These are phyloP conservation scores for Cryptophagus acutangulus DNA, from an alignment of 2,888 invertebrate species.

Conservation along the genomic window DNA sequence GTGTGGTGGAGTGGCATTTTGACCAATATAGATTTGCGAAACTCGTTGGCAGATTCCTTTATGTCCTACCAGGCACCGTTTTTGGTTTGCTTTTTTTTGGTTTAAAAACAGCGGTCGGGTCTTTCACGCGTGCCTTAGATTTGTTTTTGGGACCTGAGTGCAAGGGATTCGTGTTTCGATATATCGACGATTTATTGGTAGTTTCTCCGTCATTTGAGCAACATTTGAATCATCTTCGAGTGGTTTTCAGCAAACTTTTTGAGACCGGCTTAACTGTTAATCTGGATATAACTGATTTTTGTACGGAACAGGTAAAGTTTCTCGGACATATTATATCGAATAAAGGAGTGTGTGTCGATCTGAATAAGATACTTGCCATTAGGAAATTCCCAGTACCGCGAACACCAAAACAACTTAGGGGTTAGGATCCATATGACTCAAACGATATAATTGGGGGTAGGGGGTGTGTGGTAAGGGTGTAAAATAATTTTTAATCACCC, in stretches of 20 bases:
- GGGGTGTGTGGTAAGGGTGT: too few species aligned
- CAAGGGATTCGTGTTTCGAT: constrained; percentile 23
- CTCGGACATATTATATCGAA: constrained; percentile 20
- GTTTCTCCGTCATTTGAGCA: constrained; percentile 23
- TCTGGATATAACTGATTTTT: constrained; percentile 25
- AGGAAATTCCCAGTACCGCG: constrained; percentile 12
- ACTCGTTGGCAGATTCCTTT: constrained; percentile 16
- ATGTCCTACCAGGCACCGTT: constrained; percentile 5
- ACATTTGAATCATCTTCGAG: constrained; percentile 22
- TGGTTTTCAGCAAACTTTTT: constrained; percentile 19
- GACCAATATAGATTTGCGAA: constrained; percentile 13
- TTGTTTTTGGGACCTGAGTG: constrained; percentile 9
- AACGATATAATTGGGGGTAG: too few species aligned
- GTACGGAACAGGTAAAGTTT: constrained; percentile 13
- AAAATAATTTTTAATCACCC: too few species aligned
- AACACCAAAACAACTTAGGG: constrained; percentile 12
- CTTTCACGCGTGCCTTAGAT: constrained; percentile 9
- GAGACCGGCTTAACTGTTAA: constrained; percentile 23
- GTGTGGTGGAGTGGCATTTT: constrained; percentile 7
- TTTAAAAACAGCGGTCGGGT: constrained; percentile 12
- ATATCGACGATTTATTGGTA: constrained; percentile 33
- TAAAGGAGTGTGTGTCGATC: constrained; percentile 21
- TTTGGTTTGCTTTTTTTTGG: constrained; percentile 10
- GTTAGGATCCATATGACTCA: too few species aligned
- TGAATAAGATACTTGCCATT: constrained; percentile 16